Evolutionary conservation across 2,797 vertebrate genomes (phyloP).

Genomic region (Gymnodraco acuticeps): DNA sequence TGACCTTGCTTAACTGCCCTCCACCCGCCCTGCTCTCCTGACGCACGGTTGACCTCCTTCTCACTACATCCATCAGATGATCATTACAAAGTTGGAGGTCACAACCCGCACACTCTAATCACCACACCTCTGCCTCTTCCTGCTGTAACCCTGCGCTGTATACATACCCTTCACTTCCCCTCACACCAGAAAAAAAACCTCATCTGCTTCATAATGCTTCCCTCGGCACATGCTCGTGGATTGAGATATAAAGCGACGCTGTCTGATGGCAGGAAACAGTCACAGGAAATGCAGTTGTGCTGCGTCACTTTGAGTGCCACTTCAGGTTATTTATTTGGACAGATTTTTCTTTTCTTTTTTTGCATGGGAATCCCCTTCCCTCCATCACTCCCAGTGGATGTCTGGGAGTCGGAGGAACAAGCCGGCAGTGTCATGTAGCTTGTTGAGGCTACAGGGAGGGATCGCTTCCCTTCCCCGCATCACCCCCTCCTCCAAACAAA

Average conservation of each 20-base stretch:
- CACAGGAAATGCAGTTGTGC: slow-evolving; percentile 78
- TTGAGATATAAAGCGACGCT: slow-evolving; percentile 70
- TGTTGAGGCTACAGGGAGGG: slow-evolving; percentile 72
- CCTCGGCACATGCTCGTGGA: slow-evolving; percentile 55
- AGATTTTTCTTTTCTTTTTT: slow-evolving; percentile 50
- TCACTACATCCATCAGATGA: slow-evolving; percentile 82
- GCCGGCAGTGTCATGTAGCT: slow-evolving; percentile 73
- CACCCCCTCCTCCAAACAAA: slow-evolving; percentile 53
- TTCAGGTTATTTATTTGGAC: slow-evolving; percentile 83
- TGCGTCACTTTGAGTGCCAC: slow-evolving; percentile 75
- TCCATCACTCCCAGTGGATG: slow-evolving; percentile 62
- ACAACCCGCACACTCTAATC: slow-evolving; percentile 75
- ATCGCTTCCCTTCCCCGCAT: slow-evolving; percentile 64
- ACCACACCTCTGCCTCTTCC: slow-evolving; percentile 71
- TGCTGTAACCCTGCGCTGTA: slow-evolving; percentile 47
- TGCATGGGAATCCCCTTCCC: slow-evolving; percentile 67
- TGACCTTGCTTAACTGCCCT: not conserved
- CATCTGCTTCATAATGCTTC: slow-evolving; percentile 58
- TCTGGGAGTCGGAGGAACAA: slow-evolving; percentile 58
- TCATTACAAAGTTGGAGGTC: slow-evolving; percentile 81
- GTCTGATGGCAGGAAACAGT: slow-evolving; percentile 77
- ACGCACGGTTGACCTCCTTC: slow-evolving; percentile 78
- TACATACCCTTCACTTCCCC: slow-evolving; percentile 56
- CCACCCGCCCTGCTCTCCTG: slow-evolving; percentile 41
- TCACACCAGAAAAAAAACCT: slow-evolving; percentile 36